Evolutionary conservation across 2,797 vertebrate genomes (phyloP), one percentile per base, ranked within the genome.

Genomic region (Morelia viridis): DNA sequence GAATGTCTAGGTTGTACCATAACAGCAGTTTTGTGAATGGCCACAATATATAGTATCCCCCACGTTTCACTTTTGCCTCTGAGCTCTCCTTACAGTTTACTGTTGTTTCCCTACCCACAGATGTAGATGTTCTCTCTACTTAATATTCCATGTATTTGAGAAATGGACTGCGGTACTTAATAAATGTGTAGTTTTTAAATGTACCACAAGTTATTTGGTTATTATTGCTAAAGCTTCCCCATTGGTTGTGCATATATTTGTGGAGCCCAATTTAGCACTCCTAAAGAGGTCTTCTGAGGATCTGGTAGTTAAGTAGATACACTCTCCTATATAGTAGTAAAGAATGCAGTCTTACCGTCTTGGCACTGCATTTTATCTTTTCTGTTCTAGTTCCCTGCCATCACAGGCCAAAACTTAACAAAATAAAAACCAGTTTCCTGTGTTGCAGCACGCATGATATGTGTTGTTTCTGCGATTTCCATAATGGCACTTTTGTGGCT

Each of bases 231-330:
- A 35, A 71, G 5, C 65, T 95, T 96, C 94, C 93, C 94, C 96
- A 96, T 96, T 95, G 92, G 93, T 95, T 94, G 93, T 96, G 93
- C 94, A 92, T 22, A 5, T 53, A 56, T 96, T 96, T 94, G 24
- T 83, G 96, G 95, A 95, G 95, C 94, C 94, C 94, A 94, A 93
- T 93, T 95, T 96, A 95, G 93, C 95, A 94, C 92, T 95, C 85
- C 94, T 94, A 93, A 96, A 61, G 35, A 60, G 11, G 1, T 19
- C 68, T 58, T 50, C 3, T 26, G n/a, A 83, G 9, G 41, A 24
- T 31, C 0, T 87, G 56, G 19, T 15, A 68, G 7, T 60, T 76
- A 57, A 46, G 58, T 41, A 60, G 65, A 8, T 19, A 28, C 17
- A 24, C n/a, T 56, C 22, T 1, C 28, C 11, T 28, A 57, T 10